Evolutionary conservation across 2,888 invertebrate genomes (phyloP), one percentile per base, ranked within the genome.

Genomic region (Pimpla rufipes): DNA sequence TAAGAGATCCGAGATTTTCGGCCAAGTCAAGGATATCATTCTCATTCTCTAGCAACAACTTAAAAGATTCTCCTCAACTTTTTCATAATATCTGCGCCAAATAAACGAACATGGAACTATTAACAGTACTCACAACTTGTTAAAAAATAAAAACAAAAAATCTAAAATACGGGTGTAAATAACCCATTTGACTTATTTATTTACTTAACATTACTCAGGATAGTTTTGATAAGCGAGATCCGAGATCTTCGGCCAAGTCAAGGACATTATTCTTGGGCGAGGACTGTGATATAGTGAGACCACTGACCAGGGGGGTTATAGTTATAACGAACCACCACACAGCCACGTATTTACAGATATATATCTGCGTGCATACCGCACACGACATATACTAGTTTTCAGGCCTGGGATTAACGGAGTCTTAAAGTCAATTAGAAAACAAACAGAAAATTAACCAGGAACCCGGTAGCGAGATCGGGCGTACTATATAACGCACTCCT

Each of bases 381-480:
- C 10, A 57, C 42, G 11, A 75, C 52, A 7, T 35, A 29, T 79
- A 73, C 77, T 57, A 77, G 67, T 83, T 83, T 77, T 47, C 75
- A 77, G 62, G 40, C 21, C 59, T 42, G 47, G 73, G 76, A 85
- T 85, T 85, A 85, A 85, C 86, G 86, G 84, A 81, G 81, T 86
- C 88, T 82, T 68, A 85, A 88, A 89, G 89, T 91, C 90, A 91
- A 91, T 92, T 91, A 90, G 88, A 92, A 91, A 92, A 92, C 91
- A 92, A 92, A 91, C 89, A 91, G 90, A 91, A 90, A 91, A 91
- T 90, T 89, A 88, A 89, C 87, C 85, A 50, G 87, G 89, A 90
- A 89, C 88, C 88, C 91, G 89, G 91, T 91, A 91, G 91, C 91
- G 88, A 89, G 89, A 45, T 62, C 66, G 52, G 29, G 37, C 23